Base-by-base conservation (phyloP, 1,140 invertebrate genomes). In the Pemphigus obesinymphae region DNA sequence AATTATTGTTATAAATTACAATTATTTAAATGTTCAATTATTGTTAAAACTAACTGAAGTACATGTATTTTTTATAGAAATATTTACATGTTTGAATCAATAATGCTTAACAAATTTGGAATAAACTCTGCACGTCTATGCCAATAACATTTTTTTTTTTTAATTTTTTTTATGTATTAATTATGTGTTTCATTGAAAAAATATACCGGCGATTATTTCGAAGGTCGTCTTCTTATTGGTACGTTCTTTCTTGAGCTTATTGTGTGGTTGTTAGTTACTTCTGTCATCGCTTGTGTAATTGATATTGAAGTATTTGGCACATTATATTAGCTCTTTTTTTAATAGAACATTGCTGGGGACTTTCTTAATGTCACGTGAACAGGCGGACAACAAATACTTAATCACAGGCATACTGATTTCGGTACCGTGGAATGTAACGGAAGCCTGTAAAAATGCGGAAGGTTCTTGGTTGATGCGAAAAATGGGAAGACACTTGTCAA, bases 401-500 rank as follows among this genome's bases (percentile, higher is more conserved):
- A 88, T 89, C 82, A 93, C 92, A 13, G 93, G 92, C 7, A 91
- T 96, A 87, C 89, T 93, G 11, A 91, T 96, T 63, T 96, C 94
- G 5, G 92, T 93, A 43, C 93, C 94, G 1, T 96, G 93, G 91
- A 92, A 96, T 88, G 91, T 95, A 29, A 92, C 92, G 84, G 88
- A 90, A 85, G 92, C 92, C 8, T 88, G 90, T 31, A 90, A 91
- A 83, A 92, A 90, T 86, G 91, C 95, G 63, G 94, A 95, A 86
- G 91, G 92, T 84, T 92, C 92, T 40, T 89, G 92, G 76, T 88
- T 96, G 78, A 94, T 94, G 88, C 89, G 91, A 84, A 86, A 94
- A 84, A 87, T 96, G 61, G 95, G 95, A 84, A 89, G 91, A 85
- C 91, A 93, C 87, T 88, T 96, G 70, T 91, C 94, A 1, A 70